A percentile compares a stretch with the other conserved stretches of the same genome.
Evolutionary conservation across 2,888 invertebrate genomes (phyloP).

Genomic region (Melipona beecheii): DNA sequence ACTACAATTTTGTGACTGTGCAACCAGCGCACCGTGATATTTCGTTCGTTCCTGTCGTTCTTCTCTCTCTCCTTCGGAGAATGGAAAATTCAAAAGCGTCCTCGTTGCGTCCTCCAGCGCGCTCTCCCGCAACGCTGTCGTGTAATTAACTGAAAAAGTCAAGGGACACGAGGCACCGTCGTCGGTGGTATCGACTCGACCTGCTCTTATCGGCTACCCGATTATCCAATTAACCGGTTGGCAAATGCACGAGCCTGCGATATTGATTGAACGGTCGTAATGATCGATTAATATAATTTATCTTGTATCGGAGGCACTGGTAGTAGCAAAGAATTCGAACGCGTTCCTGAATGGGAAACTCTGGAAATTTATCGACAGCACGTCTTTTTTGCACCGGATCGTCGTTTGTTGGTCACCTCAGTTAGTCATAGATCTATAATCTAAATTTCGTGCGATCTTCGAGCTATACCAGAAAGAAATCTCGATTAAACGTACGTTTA

Average conservation of each 20-base stretch:
- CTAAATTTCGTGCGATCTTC: too few relatives aligned
- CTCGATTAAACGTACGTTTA: too few relatives aligned
- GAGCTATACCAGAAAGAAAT: too few relatives aligned
- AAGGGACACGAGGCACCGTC: constrained; percentile 15
- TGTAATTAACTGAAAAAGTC: constrained; percentile 21
- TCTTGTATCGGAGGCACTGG: not conserved
- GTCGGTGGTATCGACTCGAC: constrained; percentile 21
- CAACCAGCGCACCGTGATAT: constrained; percentile 24
- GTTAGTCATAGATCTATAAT: too few relatives aligned
- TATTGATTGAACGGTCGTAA: constrained; percentile 35
- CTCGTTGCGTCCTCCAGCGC: not conserved
- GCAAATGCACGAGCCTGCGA: constrained; percentile 19
- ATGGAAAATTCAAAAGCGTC: constrained; percentile 16
- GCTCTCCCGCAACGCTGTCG: not conserved
- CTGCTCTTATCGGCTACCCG: constrained; percentile 27
- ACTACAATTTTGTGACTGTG: constrained; percentile 57
- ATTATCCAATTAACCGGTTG: constrained; percentile 33
- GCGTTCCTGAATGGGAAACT: not conserved
- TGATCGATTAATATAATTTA: constrained; percentile 31
- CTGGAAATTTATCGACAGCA: not conserved
- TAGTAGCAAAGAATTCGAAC: too few relatives aligned
- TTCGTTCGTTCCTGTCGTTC: constrained; percentile 9
- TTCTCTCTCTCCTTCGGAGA: not conserved
- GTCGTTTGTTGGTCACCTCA: too few relatives aligned
- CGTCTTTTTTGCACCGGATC: too few relatives aligned